Evolutionary conservation across 2,113 vertebrate genomes (phyloP), one percentile per base, ranked within the genome.

Genomic region (Eulacestoma nigropectus): DNA sequence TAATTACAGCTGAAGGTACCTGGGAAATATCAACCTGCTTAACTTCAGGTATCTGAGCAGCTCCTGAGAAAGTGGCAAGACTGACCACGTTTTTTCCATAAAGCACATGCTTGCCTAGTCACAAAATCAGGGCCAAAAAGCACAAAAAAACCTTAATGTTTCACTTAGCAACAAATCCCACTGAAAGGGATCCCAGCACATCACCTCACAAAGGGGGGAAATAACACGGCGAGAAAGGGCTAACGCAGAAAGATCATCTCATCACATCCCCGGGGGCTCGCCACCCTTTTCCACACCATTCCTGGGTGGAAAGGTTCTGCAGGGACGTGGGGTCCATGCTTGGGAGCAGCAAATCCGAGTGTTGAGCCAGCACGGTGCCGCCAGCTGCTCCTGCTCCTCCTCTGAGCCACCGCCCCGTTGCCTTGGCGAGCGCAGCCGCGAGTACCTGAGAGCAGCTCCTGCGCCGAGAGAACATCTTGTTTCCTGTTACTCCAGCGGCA

Each of bases 281-380:
- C 3, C 37, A 60, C 19, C 41, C 44, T 73, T 69, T 84, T 2
- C 37, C 9, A 1, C 55, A 22, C 52, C 41, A 2, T 26, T 62
- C 23, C 77, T 23, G 69, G n/a, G 7, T 4, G 59, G n/a, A 49
- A 91, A 69, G 17, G 22, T 1, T 1, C 55, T 63, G 26, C 37
- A 62, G 37, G 60, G 46, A 41, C 6, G 6, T 0, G 16, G 55
- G 35, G 23, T 15, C 63, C 2, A 0, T 33, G 52, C 18, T 11
- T 6, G 29, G 39, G 35, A 79, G 16, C 49, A 33, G 50, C 23
- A 35, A 35, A 53, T 3, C 13, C 0, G 0, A 32, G 52, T 0
- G 10, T 3, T 62, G 25, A 44, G 42, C 16, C 2, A 1, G 56
- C 52, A 1, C 33, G 3, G 42, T 1, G 42, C 89, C 19, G 10